Evolutionary conservation across 2,888 invertebrate species (phyloP).

Genomic region (Asteroscopus sphinx): DNA sequence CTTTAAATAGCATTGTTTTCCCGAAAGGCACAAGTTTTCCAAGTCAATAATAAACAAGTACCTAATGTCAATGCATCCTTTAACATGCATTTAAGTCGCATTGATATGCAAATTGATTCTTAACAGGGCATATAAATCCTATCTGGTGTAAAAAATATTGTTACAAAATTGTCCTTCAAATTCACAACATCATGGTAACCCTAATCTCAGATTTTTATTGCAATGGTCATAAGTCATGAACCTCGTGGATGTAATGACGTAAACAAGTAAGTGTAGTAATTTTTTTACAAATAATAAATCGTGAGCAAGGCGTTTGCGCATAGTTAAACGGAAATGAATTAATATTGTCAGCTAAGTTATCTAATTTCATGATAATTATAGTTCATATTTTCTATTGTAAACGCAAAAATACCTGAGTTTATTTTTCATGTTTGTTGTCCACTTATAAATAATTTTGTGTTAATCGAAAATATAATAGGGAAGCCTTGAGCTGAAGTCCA

Average conservation of each 20-base stretch:
- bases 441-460: neutral
- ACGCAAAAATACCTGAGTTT: slow-evolving; percentile 1
- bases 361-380: slow-evolving; percentile 25
- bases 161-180: slow-evolving; percentile 4
- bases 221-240: neutral
- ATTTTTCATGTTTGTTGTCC: neutral
- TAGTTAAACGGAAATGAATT: slow-evolving; percentile 17
- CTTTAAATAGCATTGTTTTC: too few species aligned
- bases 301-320: slow-evolving; percentile 26
- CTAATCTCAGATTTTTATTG: neutral
- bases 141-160: too few species aligned
- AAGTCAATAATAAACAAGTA: neutral
- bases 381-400: slow-evolving; percentile 8
- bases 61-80: neutral
- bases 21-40: too few species aligned
- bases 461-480: neutral
- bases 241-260: neutral
- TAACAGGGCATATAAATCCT: neutral
- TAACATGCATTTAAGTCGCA: neutral
- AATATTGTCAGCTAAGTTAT: slow-evolving; percentile 12
- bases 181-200: slow-evolving; percentile 5
- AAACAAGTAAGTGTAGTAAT: slow-evolving; percentile 11
- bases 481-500: slow-evolving; percentile 1
- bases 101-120: slow-evolving; percentile 8
- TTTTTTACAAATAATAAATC: slow-evolving; percentile 30